Conservation (phyloP, 2,797 vertebrate genomes). For the Xyrichtys novacula region DNA sequence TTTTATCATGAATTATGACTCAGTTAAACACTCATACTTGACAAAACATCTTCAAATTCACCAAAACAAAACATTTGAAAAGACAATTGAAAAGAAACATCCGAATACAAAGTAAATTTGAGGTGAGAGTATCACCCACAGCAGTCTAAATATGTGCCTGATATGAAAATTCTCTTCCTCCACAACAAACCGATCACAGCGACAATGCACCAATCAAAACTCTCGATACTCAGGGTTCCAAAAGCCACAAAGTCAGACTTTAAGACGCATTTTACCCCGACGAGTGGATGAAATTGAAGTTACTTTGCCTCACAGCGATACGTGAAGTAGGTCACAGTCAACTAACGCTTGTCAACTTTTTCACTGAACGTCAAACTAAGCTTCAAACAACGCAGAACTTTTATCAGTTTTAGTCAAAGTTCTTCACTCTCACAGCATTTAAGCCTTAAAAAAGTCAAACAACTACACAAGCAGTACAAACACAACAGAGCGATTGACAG, state of each 20-base stretch:
- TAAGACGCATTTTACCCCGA: slow-evolving; percentile 1
- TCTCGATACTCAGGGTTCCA: neutral
- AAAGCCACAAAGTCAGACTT: neutral
- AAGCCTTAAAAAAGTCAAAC: neutral
- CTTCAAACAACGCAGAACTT: slow-evolving; percentile 2
- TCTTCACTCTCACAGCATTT: neutral
- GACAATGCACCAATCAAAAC: neutral
- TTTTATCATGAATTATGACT: neutral
- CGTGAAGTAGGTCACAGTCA: slow-evolving; percentile 66
- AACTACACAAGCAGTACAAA: neutral
- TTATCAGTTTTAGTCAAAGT: neutral
- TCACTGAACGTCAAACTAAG: slow-evolving; percentile 9
- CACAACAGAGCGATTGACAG: neutral
- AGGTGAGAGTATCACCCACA: slow-evolving; percentile 11
- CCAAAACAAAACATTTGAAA: neutral
- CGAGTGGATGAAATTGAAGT: slow-evolving; percentile 19
- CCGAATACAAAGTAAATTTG: neutral
- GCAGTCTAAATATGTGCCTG: neutral
- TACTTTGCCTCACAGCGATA: slow-evolving; percentile 32
- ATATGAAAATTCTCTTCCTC: neutral
- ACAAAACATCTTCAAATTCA: neutral
- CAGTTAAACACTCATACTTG: neutral
- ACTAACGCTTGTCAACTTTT: slow-evolving; percentile 23
- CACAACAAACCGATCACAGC: neutral
- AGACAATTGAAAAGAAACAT: no score